Percentiles rank a stretch among this genome's conserved stretches.
Evolutionary conservation across 2,113 vertebrate species (phyloP).

Genomic region (Myotis lucifugus): DNA sequence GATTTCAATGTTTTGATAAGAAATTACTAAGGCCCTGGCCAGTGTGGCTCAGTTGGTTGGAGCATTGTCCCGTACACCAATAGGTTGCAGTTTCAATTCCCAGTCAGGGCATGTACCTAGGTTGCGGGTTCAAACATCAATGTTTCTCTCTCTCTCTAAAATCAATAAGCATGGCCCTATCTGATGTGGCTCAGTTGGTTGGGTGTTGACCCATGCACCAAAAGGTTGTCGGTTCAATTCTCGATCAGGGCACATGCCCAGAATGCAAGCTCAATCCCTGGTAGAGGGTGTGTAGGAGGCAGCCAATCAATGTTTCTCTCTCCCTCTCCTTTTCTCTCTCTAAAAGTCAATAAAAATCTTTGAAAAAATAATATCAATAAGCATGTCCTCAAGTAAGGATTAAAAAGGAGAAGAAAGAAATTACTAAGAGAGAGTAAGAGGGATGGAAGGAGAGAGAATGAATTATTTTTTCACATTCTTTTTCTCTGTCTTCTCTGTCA

Average conservation of each 20-base stretch:
- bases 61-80: too few relatives aligned
- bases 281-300: not conserved
- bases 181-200: not conserved
- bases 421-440: not conserved
- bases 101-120: too few relatives aligned
- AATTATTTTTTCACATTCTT: conserved; percentile 13
- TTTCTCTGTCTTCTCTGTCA: conserved; percentile 14
- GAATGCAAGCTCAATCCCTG: not conserved
- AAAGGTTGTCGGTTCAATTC: not conserved
- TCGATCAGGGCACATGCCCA: not conserved
- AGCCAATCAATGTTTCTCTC: not conserved
- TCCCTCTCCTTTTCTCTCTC: not conserved
- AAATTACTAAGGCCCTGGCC: not conserved
- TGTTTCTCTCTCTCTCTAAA: too few relatives aligned
- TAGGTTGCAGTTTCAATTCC: too few relatives aligned
- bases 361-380: not conserved
- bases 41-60: not conserved
- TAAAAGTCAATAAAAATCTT: not conserved
- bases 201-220: not conserved
- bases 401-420: not conserved
- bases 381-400: not conserved
- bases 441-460: not conserved
- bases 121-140: too few relatives aligned
- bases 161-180: not conserved
- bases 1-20: conserved; percentile 12